Base-by-base conservation (phyloP, 2,797 vertebrate species). In the Gymnothorax reevesii region DNA sequence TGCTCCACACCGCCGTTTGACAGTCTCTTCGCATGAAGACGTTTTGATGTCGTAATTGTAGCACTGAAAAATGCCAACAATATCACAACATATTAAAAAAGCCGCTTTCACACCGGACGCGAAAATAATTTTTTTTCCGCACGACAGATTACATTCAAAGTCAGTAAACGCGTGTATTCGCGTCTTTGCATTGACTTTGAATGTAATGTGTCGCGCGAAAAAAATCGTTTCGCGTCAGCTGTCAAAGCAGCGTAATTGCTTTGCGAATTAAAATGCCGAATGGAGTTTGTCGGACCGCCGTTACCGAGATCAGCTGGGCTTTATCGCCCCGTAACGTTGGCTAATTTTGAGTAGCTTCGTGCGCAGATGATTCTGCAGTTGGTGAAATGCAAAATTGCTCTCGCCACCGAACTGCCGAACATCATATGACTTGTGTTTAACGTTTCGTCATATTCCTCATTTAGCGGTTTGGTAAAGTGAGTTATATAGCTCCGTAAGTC, bases 181-280 rank as follows among this genome's bases (percentile, higher is more conserved):
- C 1, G 33, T 42, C 33, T 42, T 42, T 42, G 33, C 33, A 42
- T 42, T 42, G 33, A 42, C 33, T 42, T 42, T 2, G 33, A 42
- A 42, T 42, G 33, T 42, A 42, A 42, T 42, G 1, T 42, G 33
- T 42, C 33, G 1, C 2, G 33, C 33, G 33, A 42, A 42, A 42
- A 42, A 42, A 42, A 1, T 42, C 33, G 33, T 42, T 42, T 42
- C 33, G 33, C 33, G 33, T 42, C 33, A 1, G 33, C 33, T 42
- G 33, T 42, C 33, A 42, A 42, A 42, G 33, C 33, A 42, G 33
- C 33, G 33, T 59, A 83, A 83, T 83, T 42, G 52, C 77, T 80
- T 80, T 89, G 90, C 89, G 89, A 93, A 93, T 94, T 94, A 95
- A 96, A 95, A 96, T 95, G 94, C 95, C 94, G 94, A 94, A 91